Base-by-base conservation (phyloP, 2,797 vertebrate species). In the Malacoctenus gilli region DNA sequence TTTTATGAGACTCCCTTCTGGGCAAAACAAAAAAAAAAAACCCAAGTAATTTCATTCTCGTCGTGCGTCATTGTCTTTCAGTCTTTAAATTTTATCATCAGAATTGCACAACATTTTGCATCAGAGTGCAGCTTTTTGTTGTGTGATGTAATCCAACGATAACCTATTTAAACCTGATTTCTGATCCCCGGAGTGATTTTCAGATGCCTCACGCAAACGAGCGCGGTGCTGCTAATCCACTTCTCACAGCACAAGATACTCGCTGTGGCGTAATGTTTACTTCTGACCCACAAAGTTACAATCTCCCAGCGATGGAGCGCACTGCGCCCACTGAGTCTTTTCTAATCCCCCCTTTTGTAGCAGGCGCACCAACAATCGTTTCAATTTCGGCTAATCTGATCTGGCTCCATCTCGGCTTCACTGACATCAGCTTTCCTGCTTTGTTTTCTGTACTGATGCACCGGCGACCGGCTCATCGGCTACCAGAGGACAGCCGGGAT, bases 351-450 rank as follows among this genome's bases (percentile, higher is more conserved):
- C n/a, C n/a, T 38, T 18, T 21, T 50, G 20, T 32, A 50, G 30
- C 11, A 49, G 16, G 41, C 31, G 28, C 25, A 47, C 32, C 14
- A 38, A 38, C 28, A 16, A n/a, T 14, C 38, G 31, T 15, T 58
- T 44, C 4, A 31, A 20, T 40, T 54, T 32, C 16, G 43, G 11
- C 12, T 62, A 55, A 63, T 41, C 59, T 58, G 37, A 63, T 72
- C 38, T 31, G 51, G 21, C 22, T 44, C 44, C 36, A 5, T 34
- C 8, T 49, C 47, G 16, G 12, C 39, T 39, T 38, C 58, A 19
- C 18, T 52, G 31, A 31, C 47, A 46, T 58, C 43, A 37, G 46
- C 19, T 46, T 34, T 53, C 2, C 18, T n/a, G 4, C 31, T 12
- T 32, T n/a, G 48, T 44, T 49, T 39, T 46, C 41, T 52, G 46